phyloP scores from a whole-genome alignment of 2,888 invertebrate species.

The Hypomecis atomaria region DNA sequence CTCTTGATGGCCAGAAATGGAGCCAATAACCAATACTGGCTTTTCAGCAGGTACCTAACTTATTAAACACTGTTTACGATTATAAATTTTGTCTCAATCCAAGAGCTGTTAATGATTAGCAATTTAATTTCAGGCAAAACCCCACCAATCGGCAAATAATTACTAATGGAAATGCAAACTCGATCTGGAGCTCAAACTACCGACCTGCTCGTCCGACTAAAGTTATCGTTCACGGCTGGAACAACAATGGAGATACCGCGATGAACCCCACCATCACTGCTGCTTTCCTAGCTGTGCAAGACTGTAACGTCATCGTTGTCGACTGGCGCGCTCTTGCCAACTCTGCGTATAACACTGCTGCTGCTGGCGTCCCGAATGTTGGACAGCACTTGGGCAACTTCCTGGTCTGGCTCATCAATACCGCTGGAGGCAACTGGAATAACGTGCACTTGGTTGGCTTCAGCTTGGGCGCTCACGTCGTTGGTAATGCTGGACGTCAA shows the following conservation, averaged over 20 bases:
- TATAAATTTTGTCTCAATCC: no score
- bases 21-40: conserved; percentile 68
- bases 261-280: conserved; percentile 59
- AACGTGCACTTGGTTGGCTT: conserved; percentile 75
- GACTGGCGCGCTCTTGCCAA: conserved; percentile 67
- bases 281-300: conserved; percentile 62
- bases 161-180: conserved; percentile 57
- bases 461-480: conserved; percentile 78
- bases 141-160: conserved; percentile 56
- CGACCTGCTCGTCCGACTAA: conserved; percentile 53
- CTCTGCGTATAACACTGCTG: conserved; percentile 57
- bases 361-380: conserved; percentile 62
- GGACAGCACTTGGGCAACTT: conserved; percentile 70
- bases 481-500: conserved; percentile 65
- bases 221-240: conserved; percentile 71
- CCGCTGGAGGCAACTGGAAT: conserved; percentile 66
- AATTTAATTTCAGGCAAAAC: conserved; percentile 5
- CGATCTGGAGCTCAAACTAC: conserved; percentile 59
- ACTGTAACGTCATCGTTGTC: conserved; percentile 71
- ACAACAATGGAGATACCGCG: conserved; percentile 57
- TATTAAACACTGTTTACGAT: no score
- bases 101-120: no score
- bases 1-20: conserved; percentile 56
- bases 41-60: conserved; percentile 63
- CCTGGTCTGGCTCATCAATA: conserved; percentile 67